Percentiles rank a stretch among this genome's conserved stretches.
Conservation (phyloP, 2,113 vertebrate species). For the Amblyornis subalaris region DNA sequence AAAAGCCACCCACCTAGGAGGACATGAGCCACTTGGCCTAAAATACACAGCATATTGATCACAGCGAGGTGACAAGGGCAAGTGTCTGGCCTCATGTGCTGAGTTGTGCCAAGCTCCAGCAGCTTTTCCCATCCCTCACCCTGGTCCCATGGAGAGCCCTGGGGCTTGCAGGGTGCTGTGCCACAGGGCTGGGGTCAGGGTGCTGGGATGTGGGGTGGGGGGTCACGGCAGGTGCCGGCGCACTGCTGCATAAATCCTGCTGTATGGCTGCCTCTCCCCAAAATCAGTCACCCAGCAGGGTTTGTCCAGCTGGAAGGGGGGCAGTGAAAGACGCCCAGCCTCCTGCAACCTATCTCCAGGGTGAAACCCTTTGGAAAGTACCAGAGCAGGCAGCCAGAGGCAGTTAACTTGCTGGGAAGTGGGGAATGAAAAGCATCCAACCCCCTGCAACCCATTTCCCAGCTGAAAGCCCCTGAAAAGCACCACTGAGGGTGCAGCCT, state of each 20-base stretch:
- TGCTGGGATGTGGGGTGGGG: neutral
- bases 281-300: neutral
- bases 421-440: neutral
- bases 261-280: neutral
- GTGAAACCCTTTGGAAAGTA: neutral
- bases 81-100: accelerated
- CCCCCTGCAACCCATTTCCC: neutral
- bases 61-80: neutral
- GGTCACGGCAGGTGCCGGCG: neutral
- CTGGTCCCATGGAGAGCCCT: neutral
- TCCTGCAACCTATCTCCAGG: neutral
- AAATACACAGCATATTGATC: neutral
- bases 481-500: neutral
- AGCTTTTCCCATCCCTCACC: neutral
- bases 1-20: neutral
- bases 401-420: accelerated
- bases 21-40: neutral
- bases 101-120: neutral
- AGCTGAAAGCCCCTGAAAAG: neutral
- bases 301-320: neutral
- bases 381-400: accelerated
- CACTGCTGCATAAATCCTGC: neutral
- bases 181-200: neutral
- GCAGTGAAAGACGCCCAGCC: neutral
- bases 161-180: neutral